Percentiles rank a stretch among this genome's conserved stretches.
phyloP scores from a whole-genome alignment of 2,113 vertebrate species.

The Spheniscus mendiculus region DNA sequence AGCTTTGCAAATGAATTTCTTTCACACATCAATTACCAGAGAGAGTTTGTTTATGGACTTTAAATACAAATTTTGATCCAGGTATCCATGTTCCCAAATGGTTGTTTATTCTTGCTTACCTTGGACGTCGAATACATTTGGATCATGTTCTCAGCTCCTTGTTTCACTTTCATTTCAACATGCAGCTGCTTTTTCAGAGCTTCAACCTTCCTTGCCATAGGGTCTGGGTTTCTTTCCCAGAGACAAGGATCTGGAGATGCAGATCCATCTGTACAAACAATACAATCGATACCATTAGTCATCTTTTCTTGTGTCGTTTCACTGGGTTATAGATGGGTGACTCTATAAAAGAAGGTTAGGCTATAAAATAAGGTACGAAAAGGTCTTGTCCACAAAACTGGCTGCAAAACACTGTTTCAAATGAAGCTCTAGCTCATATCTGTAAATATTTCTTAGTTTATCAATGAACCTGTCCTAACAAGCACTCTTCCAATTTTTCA shows the following conservation, averaged over 20 bases:
- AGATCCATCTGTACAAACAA: slow-evolving; percentile 44
- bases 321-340: background rate
- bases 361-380: background rate
- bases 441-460: background rate
- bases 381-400: background rate
- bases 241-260: slow-evolving; percentile 74
- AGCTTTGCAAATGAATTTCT: background rate
- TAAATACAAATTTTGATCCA: background rate
- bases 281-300: background rate
- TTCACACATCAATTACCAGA: background rate
- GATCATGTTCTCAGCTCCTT: slow-evolving; percentile 95
- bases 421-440: background rate
- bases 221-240: slow-evolving; percentile 79
- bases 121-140: slow-evolving; percentile 88
- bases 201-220: slow-evolving; percentile 75
- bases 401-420: background rate
- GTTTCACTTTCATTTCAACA: slow-evolving; percentile 94
- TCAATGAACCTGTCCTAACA: background rate
- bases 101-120: slow-evolving; percentile 70
- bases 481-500: background rate
- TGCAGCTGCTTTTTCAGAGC: slow-evolving; percentile 91
- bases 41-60: background rate
- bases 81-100: background rate
- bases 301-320: background rate
- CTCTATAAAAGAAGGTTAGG: background rate